phyloP scores from a whole-genome alignment of 2,113 vertebrate species.

The Xiphophorus hellerii region DNA sequence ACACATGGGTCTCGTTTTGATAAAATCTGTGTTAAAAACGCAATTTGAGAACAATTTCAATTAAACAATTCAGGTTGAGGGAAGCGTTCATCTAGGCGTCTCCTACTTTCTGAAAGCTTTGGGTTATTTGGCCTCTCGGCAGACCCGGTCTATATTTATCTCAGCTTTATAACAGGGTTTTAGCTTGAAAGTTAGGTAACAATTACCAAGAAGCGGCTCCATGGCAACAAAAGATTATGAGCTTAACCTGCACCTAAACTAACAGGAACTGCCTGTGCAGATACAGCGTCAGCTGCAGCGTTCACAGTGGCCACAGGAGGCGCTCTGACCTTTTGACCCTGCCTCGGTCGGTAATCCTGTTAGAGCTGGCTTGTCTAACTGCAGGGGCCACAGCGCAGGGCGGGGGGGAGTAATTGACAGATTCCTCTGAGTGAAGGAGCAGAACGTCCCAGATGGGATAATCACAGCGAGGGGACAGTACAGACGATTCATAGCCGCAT shows the following conservation, averaged over 20 bases:
- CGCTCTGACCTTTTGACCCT: conserved; percentile 38
- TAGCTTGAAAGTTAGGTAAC: conserved; percentile 72
- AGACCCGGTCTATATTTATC: conserved; percentile 63
- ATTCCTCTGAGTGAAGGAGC: conserved; percentile 8
- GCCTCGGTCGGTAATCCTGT: conserved; percentile 59
- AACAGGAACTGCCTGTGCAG: not conserved
- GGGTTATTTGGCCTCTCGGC: conserved; percentile 18
- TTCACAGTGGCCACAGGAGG: conserved; percentile 41
- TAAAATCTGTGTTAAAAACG: not conserved
- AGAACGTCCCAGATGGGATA: conserved; percentile 25
- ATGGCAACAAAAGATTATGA: conserved; percentile 67
- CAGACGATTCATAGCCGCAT: not conserved
- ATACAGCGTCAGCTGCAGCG: conserved; percentile 53
- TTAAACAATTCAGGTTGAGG: conserved; percentile 10
- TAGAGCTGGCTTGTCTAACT: conserved; percentile 57
- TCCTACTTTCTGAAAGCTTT: conserved; percentile 29
- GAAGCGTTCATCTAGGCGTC: conserved; percentile 20
- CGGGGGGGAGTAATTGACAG: conserved; percentile 46
- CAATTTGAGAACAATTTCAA: conserved; percentile 1
- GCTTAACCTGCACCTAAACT: conserved; percentile 59
- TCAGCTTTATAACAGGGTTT: conserved; percentile 46
- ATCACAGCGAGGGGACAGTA: conserved; percentile 22
- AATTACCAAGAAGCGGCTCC: conserved; percentile 59
- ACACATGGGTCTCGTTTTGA: not conserved
- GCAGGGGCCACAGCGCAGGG: conserved; percentile 1